These are phyloP conservation scores for Ericerus pela DNA, from an alignment of 1,140 invertebrate species.

Conservation along the genomic window DNA sequence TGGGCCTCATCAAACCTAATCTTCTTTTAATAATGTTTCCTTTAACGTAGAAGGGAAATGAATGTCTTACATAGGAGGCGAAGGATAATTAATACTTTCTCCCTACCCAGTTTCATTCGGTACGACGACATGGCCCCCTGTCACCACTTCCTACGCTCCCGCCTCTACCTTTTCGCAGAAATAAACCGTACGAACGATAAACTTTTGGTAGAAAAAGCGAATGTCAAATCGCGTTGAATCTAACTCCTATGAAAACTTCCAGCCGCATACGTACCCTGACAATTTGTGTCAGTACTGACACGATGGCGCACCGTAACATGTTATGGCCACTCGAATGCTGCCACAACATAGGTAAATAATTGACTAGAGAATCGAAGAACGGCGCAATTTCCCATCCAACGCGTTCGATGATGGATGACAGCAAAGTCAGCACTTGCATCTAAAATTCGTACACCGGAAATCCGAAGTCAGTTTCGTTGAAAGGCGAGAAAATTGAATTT, in stretches of 20 bases:
- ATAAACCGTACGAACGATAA: too few relatives aligned
- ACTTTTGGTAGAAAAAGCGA: background rate
- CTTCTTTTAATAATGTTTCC: too few relatives aligned
- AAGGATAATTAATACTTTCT: too few relatives aligned
- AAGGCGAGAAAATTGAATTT: too few relatives aligned
- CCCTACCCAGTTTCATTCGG: too few relatives aligned
- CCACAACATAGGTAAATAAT: conserved; percentile 77
- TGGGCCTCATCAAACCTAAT: too few relatives aligned
- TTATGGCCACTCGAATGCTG: conserved; percentile 71
- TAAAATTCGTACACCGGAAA: conserved; percentile 30
- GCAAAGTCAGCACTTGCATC: conserved; percentile 77
- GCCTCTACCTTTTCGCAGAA: too few relatives aligned
- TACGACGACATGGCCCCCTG: too few relatives aligned
- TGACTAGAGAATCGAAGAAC: conserved; percentile 49
- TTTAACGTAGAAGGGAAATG: too few relatives aligned
- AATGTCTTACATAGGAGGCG: too few relatives aligned
- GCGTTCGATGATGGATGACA: conserved; percentile 78
- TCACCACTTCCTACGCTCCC: too few relatives aligned
- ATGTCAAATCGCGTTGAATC: background rate
- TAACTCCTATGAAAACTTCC: background rate
- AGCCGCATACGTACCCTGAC: conserved; percentile 41
- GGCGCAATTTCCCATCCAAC: conserved; percentile 58
- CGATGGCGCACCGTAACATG: conserved; percentile 80
- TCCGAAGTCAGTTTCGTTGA: background rate
- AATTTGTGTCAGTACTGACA: conserved; percentile 67